Evolutionary conservation across 2,797 vertebrate genomes (phyloP).

Genomic region (Enteromius viviparus): DNA sequence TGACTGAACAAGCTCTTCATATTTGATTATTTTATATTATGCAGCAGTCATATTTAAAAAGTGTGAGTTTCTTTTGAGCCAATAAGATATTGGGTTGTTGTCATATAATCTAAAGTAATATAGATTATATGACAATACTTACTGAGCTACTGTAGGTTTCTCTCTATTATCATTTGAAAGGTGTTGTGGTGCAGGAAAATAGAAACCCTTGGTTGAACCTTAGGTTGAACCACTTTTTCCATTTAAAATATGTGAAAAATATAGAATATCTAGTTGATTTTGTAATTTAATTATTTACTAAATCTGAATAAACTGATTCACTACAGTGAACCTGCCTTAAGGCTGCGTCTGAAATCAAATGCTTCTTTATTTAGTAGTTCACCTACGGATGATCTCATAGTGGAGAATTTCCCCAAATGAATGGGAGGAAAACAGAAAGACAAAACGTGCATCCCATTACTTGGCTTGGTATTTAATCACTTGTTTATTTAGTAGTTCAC

Average conservation of each 20-base stretch:
- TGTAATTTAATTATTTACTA: conserved; percentile 2
- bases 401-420: conserved; percentile 18
- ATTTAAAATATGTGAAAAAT: background rate
- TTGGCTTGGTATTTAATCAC: too few relatives aligned
- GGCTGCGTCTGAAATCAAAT: background rate
- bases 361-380: background rate
- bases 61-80: background rate
- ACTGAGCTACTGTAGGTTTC: background rate
- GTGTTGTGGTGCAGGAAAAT: background rate
- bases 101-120: background rate
- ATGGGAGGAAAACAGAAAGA: background rate
- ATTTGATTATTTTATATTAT: conserved; percentile 9
- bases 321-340: background rate
- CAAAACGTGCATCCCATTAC: conserved; percentile 4
- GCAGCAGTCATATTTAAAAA: background rate
- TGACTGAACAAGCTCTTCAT: background rate
- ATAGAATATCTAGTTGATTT: background rate
- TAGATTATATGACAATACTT: background rate
- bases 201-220: background rate
- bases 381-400: conserved; percentile 24
- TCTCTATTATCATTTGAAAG: background rate
- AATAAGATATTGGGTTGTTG: background rate
- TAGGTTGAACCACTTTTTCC: background rate
- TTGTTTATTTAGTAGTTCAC: too few relatives aligned
- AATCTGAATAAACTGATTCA: background rate